Conservation (phyloP, 2,797 vertebrate genomes). For the Cynodonichthys magdalenae region DNA sequence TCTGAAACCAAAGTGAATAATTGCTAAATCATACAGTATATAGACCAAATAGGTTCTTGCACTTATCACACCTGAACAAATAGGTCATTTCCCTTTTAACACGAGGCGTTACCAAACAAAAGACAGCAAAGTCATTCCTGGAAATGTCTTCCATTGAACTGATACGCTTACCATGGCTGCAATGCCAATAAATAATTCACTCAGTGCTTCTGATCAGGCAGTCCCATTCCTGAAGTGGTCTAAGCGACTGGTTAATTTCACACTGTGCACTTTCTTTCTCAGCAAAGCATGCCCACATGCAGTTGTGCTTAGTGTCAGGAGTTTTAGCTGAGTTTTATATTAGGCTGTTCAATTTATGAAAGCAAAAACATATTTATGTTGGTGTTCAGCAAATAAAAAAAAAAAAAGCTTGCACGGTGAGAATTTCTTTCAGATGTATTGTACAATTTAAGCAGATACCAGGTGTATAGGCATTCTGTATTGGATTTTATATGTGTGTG, state of each 20-base stretch:
- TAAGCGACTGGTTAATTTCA: not conserved
- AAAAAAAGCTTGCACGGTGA: not conserved
- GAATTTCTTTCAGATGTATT: not conserved
- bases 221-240: not conserved
- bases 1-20: too few relatives aligned
- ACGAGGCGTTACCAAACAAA: too few relatives aligned
- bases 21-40: too few relatives aligned
- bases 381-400: not conserved
- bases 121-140: not conserved
- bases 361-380: slow-evolving; percentile 2
- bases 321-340: slow-evolving; percentile 1
- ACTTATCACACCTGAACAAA: not conserved
- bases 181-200: not conserved
- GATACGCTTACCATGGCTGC: not conserved
- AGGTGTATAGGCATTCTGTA: not conserved
- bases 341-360: not conserved
- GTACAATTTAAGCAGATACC: slow-evolving; percentile 1
- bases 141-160: not conserved
- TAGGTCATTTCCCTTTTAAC: not conserved
- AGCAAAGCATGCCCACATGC: not conserved
- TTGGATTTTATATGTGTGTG: too few relatives aligned
- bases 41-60: not conserved
- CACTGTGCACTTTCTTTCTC: not conserved
- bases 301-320: not conserved
- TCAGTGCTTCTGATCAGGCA: not conserved